Evolutionary conservation across 1,140 invertebrate genomes (phyloP).

Genomic region (Colletes gigas): DNA sequence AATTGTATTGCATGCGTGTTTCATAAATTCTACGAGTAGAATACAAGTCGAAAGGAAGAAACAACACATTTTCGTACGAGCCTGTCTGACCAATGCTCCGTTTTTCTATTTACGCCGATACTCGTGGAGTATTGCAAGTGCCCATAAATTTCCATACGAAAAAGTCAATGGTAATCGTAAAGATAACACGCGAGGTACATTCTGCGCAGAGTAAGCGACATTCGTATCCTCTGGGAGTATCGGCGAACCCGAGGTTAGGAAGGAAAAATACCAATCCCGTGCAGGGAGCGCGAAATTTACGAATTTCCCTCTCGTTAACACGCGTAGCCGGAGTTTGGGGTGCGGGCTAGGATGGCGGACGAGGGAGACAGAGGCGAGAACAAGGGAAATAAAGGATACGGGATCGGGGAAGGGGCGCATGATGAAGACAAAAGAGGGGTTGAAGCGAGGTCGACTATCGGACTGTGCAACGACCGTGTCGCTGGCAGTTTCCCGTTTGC

Average conservation of each 20-base stretch:
- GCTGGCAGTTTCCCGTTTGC: slow-evolving; percentile 71
- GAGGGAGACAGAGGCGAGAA: not conserved
- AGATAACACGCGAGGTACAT: too few species aligned
- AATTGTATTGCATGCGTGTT: too few species aligned
- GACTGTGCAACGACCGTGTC: slow-evolving; percentile 71
- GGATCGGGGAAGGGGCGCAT: not conserved
- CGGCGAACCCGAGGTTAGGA: slow-evolving; percentile 39
- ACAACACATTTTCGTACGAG: too few species aligned
- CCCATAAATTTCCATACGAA: too few species aligned
- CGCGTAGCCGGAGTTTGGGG: not conserved
- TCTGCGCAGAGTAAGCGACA: too few species aligned
- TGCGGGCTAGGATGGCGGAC: too few species aligned
- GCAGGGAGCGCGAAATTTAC: not conserved
- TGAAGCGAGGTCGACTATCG: slow-evolving; percentile 58
- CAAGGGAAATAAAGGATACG: slow-evolving; percentile 11
- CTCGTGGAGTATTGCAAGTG: too few species aligned
- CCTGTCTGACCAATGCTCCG: too few species aligned
- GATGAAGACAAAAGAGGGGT: slow-evolving; percentile 28
- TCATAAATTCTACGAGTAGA: too few species aligned
- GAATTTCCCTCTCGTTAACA: slow-evolving; percentile 6
- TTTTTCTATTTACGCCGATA: too few species aligned
- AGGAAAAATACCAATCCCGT: not conserved
- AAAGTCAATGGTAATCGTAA: too few species aligned
- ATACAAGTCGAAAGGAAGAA: too few species aligned
- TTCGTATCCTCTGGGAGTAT: not conserved